Evolutionary conservation across 2,888 invertebrate genomes (phyloP).

Genomic region (Dilophus febrilis): DNA sequence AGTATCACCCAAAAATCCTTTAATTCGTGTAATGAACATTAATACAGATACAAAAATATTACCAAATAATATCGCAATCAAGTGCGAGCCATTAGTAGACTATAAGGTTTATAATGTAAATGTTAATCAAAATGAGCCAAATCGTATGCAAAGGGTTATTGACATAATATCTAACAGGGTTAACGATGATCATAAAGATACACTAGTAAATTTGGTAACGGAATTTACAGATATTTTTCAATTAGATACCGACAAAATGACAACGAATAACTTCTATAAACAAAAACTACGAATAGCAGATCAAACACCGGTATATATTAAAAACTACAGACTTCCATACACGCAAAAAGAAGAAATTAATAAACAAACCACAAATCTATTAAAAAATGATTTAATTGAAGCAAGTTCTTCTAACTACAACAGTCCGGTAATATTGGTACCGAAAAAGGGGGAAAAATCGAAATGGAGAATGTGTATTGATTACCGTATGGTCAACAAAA

Average conservation of each 20-base stretch:
- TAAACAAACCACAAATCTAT: constrained; percentile 10
- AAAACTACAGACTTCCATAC: constrained; percentile 12
- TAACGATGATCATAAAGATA: background rate
- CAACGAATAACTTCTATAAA: constrained; percentile 13
- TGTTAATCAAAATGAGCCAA: background rate
- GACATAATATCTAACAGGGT: background rate
- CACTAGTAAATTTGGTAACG: constrained; percentile 4
- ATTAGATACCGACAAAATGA: constrained; percentile 9
- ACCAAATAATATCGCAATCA: background rate
- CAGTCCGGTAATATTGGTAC: constrained; percentile 13
- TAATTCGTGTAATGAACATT: background rate
- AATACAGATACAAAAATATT: background rate
- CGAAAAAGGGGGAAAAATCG: constrained; percentile 10
- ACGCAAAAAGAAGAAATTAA: constrained; percentile 11
- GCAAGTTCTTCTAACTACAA: constrained; percentile 11
- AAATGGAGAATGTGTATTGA: constrained; percentile 6
- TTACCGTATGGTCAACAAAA: constrained; percentile 1
- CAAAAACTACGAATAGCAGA: constrained; percentile 11
- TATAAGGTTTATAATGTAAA: background rate
- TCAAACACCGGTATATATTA: constrained; percentile 11
- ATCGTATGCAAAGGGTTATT: background rate
- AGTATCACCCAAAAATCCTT: background rate
- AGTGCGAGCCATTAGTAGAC: background rate
- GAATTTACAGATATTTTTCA: constrained; percentile 11
- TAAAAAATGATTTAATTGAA: constrained; percentile 10